phyloP scores from a whole-genome alignment of 2,797 vertebrate genomes.

The Meda fulgida region DNA sequence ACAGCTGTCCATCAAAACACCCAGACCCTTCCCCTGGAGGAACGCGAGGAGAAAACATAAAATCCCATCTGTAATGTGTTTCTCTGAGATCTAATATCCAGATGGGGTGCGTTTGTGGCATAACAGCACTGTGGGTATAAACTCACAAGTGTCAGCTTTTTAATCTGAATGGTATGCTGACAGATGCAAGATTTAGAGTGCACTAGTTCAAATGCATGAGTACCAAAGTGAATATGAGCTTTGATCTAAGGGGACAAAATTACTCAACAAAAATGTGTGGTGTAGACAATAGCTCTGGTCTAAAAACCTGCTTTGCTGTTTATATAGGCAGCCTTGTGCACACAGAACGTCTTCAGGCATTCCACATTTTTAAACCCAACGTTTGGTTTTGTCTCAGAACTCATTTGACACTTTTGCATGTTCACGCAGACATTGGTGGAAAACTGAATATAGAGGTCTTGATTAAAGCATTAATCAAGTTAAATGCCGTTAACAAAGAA shows the following conservation, averaged over 20 bases:
- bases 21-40: constrained; percentile 11
- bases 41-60: constrained; percentile 21
- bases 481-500: too few species aligned
- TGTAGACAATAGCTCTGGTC: constrained; percentile 25
- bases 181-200: constrained; percentile 1
- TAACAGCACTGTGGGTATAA: constrained; percentile 22
- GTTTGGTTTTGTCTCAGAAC: too few species aligned
- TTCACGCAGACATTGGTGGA: too few species aligned
- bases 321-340: neutral
- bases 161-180: constrained; percentile 32
- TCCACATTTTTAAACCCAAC: too few species aligned
- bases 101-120: constrained; percentile 27
- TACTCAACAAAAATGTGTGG: constrained; percentile 29
- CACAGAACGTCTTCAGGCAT: neutral
- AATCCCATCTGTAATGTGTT: constrained; percentile 52
- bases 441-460: too few species aligned
- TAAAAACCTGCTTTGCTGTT: neutral
- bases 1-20: constrained; percentile 46
- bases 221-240: constrained; percentile 6
- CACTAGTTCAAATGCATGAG: constrained; percentile 22
- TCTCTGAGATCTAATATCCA: constrained; percentile 52
- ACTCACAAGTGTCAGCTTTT: constrained; percentile 26
- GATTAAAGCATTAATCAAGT: too few species aligned
- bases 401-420: too few species aligned
- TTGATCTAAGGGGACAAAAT: constrained; percentile 7